phyloP scores from a whole-genome alignment of 2,888 invertebrate genomes.

The Epicampocera succincta region DNA sequence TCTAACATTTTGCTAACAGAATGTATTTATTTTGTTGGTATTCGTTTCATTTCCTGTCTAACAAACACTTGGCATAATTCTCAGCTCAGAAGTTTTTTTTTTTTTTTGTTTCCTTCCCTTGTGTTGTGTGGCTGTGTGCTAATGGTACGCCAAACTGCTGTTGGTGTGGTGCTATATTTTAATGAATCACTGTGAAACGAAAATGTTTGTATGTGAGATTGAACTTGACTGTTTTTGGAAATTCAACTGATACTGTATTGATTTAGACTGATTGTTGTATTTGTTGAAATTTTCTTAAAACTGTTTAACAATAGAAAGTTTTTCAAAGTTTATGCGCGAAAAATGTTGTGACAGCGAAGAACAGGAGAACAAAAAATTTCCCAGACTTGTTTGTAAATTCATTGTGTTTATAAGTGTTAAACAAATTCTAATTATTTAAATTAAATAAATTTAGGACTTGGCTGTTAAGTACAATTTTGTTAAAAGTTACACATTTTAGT shows the following conservation, averaged over 20 bases:
- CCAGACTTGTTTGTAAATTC: too few relatives aligned
- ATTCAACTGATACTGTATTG: constrained; percentile 37
- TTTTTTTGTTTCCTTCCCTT: neutral
- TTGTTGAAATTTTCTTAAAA: constrained; percentile 8
- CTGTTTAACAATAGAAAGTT: too few relatives aligned
- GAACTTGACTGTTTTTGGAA: constrained; percentile 34
- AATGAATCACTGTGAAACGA: constrained; percentile 2
- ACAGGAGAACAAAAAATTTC: too few relatives aligned
- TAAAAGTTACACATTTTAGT: too few relatives aligned
- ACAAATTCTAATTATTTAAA: too few relatives aligned
- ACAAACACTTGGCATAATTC: constrained; percentile 58
- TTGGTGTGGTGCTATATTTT: neutral
- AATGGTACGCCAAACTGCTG: neutral
- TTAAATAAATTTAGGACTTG: too few relatives aligned
- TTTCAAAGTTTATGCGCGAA: too few relatives aligned
- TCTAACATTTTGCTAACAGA: neutral
- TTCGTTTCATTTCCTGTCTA: constrained; percentile 49
- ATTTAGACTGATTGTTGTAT: constrained; percentile 21
- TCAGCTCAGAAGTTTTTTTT: neutral
- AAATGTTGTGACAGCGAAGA: too few relatives aligned
- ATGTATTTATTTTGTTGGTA: neutral
- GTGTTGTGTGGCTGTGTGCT: neutral
- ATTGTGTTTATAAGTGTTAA: too few relatives aligned
- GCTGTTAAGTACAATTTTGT: too few relatives aligned
- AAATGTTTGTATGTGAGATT: neutral